phyloP scores from a whole-genome alignment of 2,797 vertebrate species.

The Poecilia wingei region DNA sequence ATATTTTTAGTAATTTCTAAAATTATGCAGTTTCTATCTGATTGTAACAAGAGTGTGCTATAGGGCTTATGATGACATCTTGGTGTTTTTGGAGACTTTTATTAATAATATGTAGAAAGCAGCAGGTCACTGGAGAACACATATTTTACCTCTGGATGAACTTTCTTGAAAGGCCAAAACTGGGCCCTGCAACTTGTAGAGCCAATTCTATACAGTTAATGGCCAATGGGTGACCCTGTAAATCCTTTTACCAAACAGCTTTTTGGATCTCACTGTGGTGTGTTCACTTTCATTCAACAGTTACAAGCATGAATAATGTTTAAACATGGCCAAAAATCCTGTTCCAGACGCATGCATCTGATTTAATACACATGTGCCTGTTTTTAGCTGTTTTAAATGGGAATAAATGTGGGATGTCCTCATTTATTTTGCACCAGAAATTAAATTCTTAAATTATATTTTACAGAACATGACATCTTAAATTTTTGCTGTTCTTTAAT shows the following conservation, averaged over 20 bases:
- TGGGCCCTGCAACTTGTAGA: no score
- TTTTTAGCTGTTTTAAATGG: background rate
- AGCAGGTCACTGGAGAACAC: conserved; percentile 16
- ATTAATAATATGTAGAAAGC: background rate
- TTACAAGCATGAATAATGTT: background rate
- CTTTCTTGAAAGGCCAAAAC: no score
- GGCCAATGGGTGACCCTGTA: background rate
- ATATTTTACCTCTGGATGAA: background rate
- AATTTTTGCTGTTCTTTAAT: background rate
- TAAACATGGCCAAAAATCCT: background rate
- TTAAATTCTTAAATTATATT: background rate
- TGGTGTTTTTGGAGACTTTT: background rate
- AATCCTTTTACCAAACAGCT: background rate
- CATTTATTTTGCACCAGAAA: background rate
- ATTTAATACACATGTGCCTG: background rate
- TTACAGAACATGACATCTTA: background rate
- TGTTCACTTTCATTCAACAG: background rate
- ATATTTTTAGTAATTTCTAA: background rate
- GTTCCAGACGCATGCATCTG: background rate
- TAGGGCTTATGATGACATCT: background rate
- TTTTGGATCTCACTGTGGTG: background rate
- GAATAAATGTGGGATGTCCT: background rate
- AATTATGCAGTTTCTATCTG: background rate
- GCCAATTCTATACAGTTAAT: background rate
- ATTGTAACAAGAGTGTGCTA: background rate